Percentiles rank a stretch among this genome's conserved stretches.
phyloP scores from a whole-genome alignment of 2,888 invertebrate species.

The Calliopum simillimum region DNA sequence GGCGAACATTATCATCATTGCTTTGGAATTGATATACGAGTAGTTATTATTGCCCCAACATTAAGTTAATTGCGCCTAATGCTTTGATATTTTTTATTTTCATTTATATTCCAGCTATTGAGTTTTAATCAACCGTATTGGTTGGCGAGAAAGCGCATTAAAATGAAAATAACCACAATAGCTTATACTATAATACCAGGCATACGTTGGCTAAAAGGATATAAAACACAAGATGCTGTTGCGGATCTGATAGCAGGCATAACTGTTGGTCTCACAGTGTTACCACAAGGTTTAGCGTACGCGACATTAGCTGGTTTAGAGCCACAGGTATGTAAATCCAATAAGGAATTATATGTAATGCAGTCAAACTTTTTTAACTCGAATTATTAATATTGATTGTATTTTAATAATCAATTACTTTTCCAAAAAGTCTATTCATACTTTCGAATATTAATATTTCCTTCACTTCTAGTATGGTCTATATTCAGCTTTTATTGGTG shows the following conservation, averaged over 20 bases:
- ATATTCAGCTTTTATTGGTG: conserved; percentile 94
- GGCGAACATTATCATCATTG: no score
- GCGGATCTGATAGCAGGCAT: conserved; percentile 91
- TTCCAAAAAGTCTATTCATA: not conserved
- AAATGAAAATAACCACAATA: conserved; percentile 48
- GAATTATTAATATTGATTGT: not conserved
- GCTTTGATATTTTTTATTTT: not conserved
- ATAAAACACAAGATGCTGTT: conserved; percentile 80
- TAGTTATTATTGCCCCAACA: not conserved
- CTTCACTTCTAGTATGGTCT: conserved; percentile 82
- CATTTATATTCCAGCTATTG: not conserved
- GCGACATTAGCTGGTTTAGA: conserved; percentile 89
- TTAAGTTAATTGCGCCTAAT: not conserved
- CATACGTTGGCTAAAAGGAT: conserved; percentile 79
- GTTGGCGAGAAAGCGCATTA: conserved; percentile 14
- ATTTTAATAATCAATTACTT: no score
- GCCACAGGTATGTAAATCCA: conserved; percentile 75
- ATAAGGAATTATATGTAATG: not conserved
- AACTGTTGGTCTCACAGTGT: conserved; percentile 91
- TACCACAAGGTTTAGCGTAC: conserved; percentile 94
- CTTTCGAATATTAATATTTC: not conserved
- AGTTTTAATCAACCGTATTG: not conserved
- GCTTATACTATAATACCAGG: conserved; percentile 59
- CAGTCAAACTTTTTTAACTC: not conserved
- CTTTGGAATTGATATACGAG: not conserved